Evolutionary conservation across 2,797 vertebrate genomes (phyloP), one percentile per base, ranked within the genome.

Genomic region (Urophycis tenuis): DNA sequence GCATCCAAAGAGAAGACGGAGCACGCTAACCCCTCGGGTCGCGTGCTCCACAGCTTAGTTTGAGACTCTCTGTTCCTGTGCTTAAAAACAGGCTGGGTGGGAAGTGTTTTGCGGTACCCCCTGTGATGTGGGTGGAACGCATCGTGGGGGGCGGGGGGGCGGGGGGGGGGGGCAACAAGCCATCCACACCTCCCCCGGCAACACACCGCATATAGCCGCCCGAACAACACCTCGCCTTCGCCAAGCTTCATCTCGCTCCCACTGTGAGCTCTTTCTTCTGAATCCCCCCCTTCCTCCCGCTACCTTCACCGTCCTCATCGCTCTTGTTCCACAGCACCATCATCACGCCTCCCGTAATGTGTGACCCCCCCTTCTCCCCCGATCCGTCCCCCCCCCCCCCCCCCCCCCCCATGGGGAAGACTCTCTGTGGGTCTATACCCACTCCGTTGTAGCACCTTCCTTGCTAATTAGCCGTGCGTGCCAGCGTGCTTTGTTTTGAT

Each of bases 181-280:
- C 79, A 78, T 82, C 74, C 82, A 70, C 74, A 75, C 74, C 77
- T 22, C 64, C 77, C 71, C 73, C 33, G 75, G 72, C 36, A 33
- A 77, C 25, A 25, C 60, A 67, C 25, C 11, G 45, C 72, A 85
- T 84, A 78, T 73, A 75, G 84, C 79, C 30, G 8, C 15, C 15
- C 15, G 30, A 6, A 29, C 15, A 67, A 67, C 60, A 30, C 60
- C 60, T 67, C 25, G 12, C 60, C 29, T 29, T 4, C 29, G 60
- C 60, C 60, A 67, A 67, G 4, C 25, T 67, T 67, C n/a, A 29
- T 67, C 60, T 67, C 60, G 2, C 53, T 60, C 25, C 25, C n/a
- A 60, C 53, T 60, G 53, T 60, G 22, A 25, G n/a, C 22, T 53
- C 6, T 53, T 53, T n/a, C 6, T 22, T 15, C 22, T 53, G 22